Conservation (phyloP, 2,888 invertebrate genomes). For the Cheilosia scutellata region DNA sequence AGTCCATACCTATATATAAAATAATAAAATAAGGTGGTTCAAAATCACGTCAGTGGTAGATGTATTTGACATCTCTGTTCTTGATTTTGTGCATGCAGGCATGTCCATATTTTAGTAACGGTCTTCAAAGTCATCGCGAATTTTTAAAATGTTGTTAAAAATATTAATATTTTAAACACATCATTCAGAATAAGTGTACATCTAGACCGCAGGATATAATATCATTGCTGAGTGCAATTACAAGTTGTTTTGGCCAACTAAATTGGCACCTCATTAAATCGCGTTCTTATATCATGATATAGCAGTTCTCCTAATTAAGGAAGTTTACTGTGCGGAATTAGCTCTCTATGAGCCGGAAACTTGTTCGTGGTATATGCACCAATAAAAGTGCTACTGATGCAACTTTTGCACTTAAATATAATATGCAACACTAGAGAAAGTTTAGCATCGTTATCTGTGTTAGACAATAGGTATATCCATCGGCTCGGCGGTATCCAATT, state of each 20-base stretch:
- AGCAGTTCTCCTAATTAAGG: slow-evolving; percentile 37
- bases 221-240: slow-evolving; percentile 24
- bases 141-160: too few relatives aligned
- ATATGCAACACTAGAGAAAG: slow-evolving; percentile 30
- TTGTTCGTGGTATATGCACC: slow-evolving; percentile 25
- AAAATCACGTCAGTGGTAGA: too few relatives aligned
- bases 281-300: slow-evolving; percentile 14
- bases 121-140: too few relatives aligned
- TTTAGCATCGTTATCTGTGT: slow-evolving; percentile 30
- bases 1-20: too few relatives aligned
- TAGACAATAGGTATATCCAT: neutral
- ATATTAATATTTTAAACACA: too few relatives aligned
- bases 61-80: too few relatives aligned
- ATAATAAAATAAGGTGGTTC: too few relatives aligned
- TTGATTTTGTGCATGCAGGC: too few relatives aligned
- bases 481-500: too few relatives aligned
- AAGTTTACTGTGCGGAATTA: slow-evolving; percentile 46
- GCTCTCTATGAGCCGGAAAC: slow-evolving; percentile 26
- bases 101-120: too few relatives aligned
- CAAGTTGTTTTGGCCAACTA: slow-evolving; percentile 35
- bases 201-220: too few relatives aligned
- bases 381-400: slow-evolving; percentile 35
- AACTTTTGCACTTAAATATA: slow-evolving; percentile 26
- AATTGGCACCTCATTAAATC: slow-evolving; percentile 49
- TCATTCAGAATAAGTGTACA: too few relatives aligned